Evolutionary conservation across 2,888 invertebrate genomes (phyloP), one percentile per base, ranked within the genome.

Genomic region (Eilema sororculum): DNA sequence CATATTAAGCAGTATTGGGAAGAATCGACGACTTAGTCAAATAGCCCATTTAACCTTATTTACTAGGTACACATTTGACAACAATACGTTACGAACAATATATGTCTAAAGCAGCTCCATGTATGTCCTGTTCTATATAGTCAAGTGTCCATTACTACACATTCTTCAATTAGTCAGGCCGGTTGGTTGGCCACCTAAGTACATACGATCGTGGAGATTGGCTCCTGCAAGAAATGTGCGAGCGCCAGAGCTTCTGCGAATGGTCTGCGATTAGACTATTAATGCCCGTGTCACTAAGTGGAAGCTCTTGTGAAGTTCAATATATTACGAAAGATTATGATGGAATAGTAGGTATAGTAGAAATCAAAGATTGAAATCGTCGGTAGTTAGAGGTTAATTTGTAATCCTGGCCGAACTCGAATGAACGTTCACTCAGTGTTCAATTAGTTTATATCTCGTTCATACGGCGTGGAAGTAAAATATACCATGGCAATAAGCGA

Each of bases 111-210:
- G 13, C 28, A 20, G 9, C 73, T 80, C 80, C 30, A 65, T 12
- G 57, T 13, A 56, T 60, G 65, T 70, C 67, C 61, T 81, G 81
- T 86, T 77, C 84, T 84, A 85, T 85, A 86, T 84, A 88, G 81
- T 90, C 91, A 91, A 92, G 91, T 91, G 89, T 84, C 86, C 86
- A 88, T 90, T 90, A 88, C 84, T 81, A 76, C 80, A 85, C 89
- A 90, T 88, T 90, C 89, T 86, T 87, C 91, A 89, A 91, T 91
- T 92, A 91, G 88, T 89, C 87, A 87, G 87, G 86, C 85, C 83
- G 73, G 78, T 68, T 82, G 77, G 77, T 81, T 85, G 82, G 71
- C 71, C 63, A 75, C 68, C 67, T 63, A 75, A 75, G 77, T 74
- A 65, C 63, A 28, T 57, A 60, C 52, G 33, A 71, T 69, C 72